Percentiles rank a stretch among this genome's conserved stretches.
phyloP scores from a whole-genome alignment of 2,888 invertebrate genomes.

The Diachrysia chrysitis region DNA sequence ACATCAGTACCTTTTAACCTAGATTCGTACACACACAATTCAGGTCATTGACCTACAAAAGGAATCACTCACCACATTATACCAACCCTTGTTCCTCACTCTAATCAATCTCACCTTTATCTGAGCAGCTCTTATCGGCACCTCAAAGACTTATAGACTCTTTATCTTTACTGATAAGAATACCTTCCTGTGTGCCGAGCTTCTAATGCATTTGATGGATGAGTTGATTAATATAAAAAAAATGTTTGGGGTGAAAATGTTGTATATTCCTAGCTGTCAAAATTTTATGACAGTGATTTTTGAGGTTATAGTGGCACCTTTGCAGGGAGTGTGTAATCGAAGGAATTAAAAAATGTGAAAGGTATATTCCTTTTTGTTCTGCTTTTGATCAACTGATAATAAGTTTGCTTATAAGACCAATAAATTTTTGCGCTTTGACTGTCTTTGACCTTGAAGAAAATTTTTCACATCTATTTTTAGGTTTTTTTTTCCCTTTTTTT shows the following conservation, averaged over 20 bases:
- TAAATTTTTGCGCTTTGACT: no score
- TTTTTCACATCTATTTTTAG: no score
- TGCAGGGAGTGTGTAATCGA: no score
- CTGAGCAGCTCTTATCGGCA: slow-evolving; percentile 46
- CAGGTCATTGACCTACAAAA: background rate
- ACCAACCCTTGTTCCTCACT: background rate
- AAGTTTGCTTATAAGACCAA: no score
- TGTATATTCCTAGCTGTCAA: background rate
- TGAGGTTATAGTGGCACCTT: no score
- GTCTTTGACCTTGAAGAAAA: no score
- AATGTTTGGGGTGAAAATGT: background rate
- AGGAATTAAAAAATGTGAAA: no score
- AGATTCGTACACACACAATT: background rate
- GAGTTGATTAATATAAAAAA: background rate
- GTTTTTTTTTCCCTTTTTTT: no score
- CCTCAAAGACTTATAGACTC: slow-evolving; percentile 42
- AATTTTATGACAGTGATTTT: no score
- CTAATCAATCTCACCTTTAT: slow-evolving; percentile 41
- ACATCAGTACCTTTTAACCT: no score
- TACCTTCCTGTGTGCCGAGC: slow-evolving; percentile 48
- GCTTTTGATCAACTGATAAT: no score
- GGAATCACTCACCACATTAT: background rate
- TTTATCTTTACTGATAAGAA: slow-evolving; percentile 45
- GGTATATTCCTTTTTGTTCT: no score
- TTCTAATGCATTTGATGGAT: slow-evolving; percentile 35